phyloP scores from a whole-genome alignment of 2,113 vertebrate species.

The Psophia crepitans region DNA sequence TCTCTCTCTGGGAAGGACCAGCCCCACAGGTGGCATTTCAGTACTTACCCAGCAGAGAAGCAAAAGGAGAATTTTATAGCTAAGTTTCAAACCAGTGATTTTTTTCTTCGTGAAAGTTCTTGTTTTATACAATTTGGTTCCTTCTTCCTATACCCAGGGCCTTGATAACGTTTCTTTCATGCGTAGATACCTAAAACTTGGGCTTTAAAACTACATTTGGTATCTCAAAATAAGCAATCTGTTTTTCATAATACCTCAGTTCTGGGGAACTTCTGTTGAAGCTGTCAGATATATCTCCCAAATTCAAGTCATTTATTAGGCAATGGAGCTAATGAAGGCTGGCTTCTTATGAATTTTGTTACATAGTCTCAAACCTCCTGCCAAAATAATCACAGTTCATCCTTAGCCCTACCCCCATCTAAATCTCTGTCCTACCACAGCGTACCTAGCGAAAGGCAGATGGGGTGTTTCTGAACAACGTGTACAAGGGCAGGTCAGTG shows the following conservation, averaged over 20 bases:
- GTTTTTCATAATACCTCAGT: background rate
- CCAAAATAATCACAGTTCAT: background rate
- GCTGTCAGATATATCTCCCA: background rate
- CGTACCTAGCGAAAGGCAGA: rapidly evolving
- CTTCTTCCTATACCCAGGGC: background rate
- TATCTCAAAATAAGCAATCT: background rate
- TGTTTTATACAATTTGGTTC: background rate
- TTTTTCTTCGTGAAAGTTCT: background rate
- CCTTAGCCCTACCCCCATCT: background rate
- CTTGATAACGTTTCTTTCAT: background rate
- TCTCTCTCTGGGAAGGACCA: background rate
- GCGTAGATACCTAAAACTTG: background rate
- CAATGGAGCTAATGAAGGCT: background rate
- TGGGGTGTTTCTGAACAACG: background rate
- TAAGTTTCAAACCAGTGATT: background rate
- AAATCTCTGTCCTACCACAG: background rate
- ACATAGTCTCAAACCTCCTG: background rate
- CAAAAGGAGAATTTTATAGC: background rate
- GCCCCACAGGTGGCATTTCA: background rate
- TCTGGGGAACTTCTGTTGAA: background rate
- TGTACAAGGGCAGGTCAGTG: background rate
- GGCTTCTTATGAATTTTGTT: background rate
- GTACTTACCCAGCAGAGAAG: background rate
- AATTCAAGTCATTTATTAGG: background rate
- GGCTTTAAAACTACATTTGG: background rate